Conservation (phyloP, 2,888 invertebrate genomes). For the Calameuta filiformis region DNA sequence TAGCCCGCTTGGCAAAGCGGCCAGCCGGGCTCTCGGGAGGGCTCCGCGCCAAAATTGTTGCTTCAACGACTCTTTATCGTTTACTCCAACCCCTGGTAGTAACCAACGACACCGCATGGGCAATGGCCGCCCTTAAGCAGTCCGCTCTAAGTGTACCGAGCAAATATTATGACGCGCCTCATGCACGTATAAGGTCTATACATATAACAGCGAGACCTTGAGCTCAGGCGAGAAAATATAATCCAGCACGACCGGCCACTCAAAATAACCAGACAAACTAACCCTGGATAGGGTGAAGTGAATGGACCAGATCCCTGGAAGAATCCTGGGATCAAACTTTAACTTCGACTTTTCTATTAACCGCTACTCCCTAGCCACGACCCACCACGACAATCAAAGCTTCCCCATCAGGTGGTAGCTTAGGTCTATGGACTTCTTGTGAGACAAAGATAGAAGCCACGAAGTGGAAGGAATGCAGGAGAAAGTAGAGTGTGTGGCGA, state of each 20-base stretch:
- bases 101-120: conserved; percentile 20
- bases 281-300: not conserved
- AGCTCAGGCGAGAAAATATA: not conserved
- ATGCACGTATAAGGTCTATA: not conserved
- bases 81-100: conserved; percentile 1
- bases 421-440: not conserved
- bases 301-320: not conserved
- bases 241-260: not conserved
- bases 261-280: not conserved
- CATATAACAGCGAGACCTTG: not conserved
- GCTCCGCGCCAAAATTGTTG: conserved; percentile 32
- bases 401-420: not conserved
- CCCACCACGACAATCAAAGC: not conserved
- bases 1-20: conserved; percentile 33
- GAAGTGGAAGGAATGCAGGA: not conserved
- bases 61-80: conserved; percentile 25
- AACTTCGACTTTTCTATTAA: not conserved
- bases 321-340: not conserved
- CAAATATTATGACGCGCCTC: conserved; percentile 10
- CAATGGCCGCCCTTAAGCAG: conserved; percentile 18
- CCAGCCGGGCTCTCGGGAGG: conserved; percentile 17
- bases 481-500: not conserved
- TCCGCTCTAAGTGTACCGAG: conserved; percentile 28
- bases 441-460: not conserved
- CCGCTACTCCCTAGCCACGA: not conserved